Base-by-base conservation (phyloP, 2,797 vertebrate genomes). In the Bradypodion pumilum region DNA sequence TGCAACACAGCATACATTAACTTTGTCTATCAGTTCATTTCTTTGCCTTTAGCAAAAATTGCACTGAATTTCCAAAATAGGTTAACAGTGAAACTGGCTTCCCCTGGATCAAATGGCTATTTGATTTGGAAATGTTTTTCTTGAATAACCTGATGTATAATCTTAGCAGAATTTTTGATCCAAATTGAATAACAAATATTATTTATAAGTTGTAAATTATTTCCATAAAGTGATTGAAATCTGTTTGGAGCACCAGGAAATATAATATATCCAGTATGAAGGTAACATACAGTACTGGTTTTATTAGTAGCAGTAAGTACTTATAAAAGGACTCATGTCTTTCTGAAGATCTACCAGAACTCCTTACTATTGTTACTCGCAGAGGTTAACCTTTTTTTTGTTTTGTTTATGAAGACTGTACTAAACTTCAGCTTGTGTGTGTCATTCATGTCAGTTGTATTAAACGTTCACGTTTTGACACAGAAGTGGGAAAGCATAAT, bases 21-120 rank as follows among this genome's bases (percentile, higher is more conserved):
- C 27, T 35, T 21, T 65, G 78, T 79, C 13, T 32, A 27, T 60
- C 12, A 21, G 3, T 40, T 72, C 27, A 72, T 32, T 56, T 27
- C 3, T 5, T 59, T 86, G 52, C 80, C 62, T 84, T 74, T 69
- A 1, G 16, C 76, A 75, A 40, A 86, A 83, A 63, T 27, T 62
- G 3, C 32, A 13, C 52, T 60, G 10, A 27, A 56, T 29, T 66
- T 70, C 19, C 60, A 42, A 80, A 89, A 75, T 13, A 0, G 0
- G 69, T 72, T 74, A 5, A 56, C 2, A 4, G 27, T 46, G 19
- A n/a, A 60, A 37, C 62, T 82, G 5, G 7, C 69, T 56, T n/a
- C 32, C 68, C 0, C 40, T 44, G 56, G 52, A 79, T 80, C 63
- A 23, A 1, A 4, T 35, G 25, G 0, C 8, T 8, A n/a, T n/a